Evolutionary conservation across 2,888 invertebrate genomes (phyloP), one percentile per base, ranked within the genome.

Genomic region (Eristalis arbustorum): DNA sequence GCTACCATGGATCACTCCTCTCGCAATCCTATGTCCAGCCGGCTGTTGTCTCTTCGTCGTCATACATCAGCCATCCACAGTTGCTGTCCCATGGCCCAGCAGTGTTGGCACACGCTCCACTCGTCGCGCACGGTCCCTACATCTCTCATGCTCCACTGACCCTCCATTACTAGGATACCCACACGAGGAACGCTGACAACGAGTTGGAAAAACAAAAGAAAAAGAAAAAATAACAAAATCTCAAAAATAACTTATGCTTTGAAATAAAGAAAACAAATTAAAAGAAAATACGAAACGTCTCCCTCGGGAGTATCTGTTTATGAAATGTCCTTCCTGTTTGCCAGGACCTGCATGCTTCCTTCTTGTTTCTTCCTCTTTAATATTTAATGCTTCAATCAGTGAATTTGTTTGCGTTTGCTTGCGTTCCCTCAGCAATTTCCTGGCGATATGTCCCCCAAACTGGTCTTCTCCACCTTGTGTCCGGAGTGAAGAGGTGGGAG

Each of bases 1-100:
- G 92, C 0, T 67, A 92, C 3, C 91, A 91, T 74, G 89, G 91
- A 18, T 91, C 92, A 5, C 8, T 90, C 0, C 42, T 92, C 11
- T 88, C 91, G 49, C 90, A 91, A 34, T 90, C 90, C 88, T 90
- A 90, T 66, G 89, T 91, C 6, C 90, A 91, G 18, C 91, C 91
- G 42, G 89, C 90, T 37, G 89, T 91, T 0, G 90, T 91, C 78
- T 91, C 91, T 8, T 89, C 66, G n/a, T 79, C 88, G 10, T 78
- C 88, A 1, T 84, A 88, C 40, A 68, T 88, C 59, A 62, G 22
- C 42, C 74, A 88, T 89, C 23, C 77, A 89, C 72, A 78, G 25
- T 2, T 84, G 0, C 11, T 84, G 14, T 69, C 84, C 2, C 77
- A 77, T 61, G 76, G n/a, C 1, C 76, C 76, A 8, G 13, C 76